phyloP scores from a whole-genome alignment of 1,140 invertebrate genomes.

The Copidosoma floridanum region DNA sequence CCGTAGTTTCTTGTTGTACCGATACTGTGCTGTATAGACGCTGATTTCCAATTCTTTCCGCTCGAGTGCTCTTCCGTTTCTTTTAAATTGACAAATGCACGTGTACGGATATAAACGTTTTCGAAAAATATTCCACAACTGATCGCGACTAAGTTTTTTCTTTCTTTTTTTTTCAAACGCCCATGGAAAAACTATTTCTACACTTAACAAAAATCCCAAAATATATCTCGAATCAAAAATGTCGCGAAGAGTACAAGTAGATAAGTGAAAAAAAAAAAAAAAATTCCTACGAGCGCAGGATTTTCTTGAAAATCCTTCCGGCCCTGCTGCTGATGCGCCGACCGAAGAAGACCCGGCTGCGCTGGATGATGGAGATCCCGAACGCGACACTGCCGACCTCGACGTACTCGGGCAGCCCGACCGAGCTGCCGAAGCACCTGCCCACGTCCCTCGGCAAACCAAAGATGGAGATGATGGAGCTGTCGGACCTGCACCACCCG shows the following conservation, averaged over 20 bases:
- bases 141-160: no score
- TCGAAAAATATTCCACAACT: no score
- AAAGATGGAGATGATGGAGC: constrained; percentile 89
- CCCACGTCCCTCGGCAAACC: constrained; percentile 63
- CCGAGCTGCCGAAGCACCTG: constrained; percentile 74
- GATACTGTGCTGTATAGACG: background rate
- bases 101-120: no score
- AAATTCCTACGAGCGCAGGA: constrained; percentile 51
- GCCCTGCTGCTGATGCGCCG: constrained; percentile 85
- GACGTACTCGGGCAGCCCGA: constrained; percentile 70
- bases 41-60: background rate
- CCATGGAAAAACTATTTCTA: no score
- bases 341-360: constrained; percentile 84
- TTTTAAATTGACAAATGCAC: no score
- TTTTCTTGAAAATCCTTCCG: constrained; percentile 92
- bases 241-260: no score
- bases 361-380: constrained; percentile 97
- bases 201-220: no score
- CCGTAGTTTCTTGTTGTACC: background rate
- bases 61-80: no score
- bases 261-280: background rate
- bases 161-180: no score
- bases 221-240: no score
- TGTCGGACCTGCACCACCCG: constrained; percentile 91
- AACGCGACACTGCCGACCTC: constrained; percentile 81